Evolutionary conservation across 1,140 invertebrate species (phyloP), one percentile per base, ranked within the genome.

Genomic region (Pomacea maculata): DNA sequence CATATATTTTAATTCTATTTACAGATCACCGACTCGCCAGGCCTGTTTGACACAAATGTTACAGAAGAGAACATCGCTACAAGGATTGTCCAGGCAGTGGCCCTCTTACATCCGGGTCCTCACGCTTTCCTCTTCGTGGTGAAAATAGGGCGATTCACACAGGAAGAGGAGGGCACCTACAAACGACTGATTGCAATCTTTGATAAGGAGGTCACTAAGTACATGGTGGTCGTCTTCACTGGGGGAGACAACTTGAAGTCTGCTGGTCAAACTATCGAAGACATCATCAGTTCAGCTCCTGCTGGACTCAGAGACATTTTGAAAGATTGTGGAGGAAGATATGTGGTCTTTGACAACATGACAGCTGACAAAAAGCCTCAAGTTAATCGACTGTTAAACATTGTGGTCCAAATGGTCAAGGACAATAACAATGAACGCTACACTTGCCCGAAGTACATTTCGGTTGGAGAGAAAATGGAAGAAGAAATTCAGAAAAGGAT

Each of bases 61-160:
- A n/a, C 14, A 34, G 67, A 25, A 25, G 21, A 70, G 12, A 34
- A 14, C 21, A 70, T 70, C 21, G 67, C n/a, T 12, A 1, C 1
- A n/a, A 70, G 11, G 11, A 70, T 70, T 17, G 67, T n/a, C 4
- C 67, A 70, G 67, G 21, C 67, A n/a, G 29, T 70, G 12, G 21
- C n/a, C 21, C 6, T 6, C 67, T 15, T 70, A 21, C 29, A 74
- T 55, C 82, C 82, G 19, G 82, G 82, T n/a, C 21, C 29, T n/a
- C 67, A 70, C 29, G 67, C 21, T 70, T n/a, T 70, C 6, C 67
- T 70, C n/a, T 70, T 25, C 67, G 12, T 70, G 6, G 21, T 25
- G 1, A n/a, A n/a, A 34, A 11, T 34, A 4, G 29, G 29, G 11
- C 67, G 67, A 2, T 70, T 25, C 21, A 70, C 67, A 12, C n/a